Base-by-base conservation (phyloP, 2,888 invertebrate genomes). In the Patella caerulea region DNA sequence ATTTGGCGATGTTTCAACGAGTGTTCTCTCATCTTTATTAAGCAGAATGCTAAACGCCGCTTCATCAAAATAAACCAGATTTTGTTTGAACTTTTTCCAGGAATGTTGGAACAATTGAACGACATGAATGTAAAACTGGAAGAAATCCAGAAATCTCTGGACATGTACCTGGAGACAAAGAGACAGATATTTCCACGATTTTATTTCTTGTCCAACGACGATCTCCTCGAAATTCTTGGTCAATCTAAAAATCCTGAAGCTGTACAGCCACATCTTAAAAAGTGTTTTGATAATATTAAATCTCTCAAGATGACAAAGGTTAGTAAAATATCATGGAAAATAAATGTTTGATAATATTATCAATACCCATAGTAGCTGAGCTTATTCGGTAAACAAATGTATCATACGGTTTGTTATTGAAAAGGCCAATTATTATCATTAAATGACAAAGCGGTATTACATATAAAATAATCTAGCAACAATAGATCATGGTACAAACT, bases 81-180 rank as follows among this genome's bases (percentile, higher is more conserved):
- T 12, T 78, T 76, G 11, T 82, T 90, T 75, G 17, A 29, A 17
- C 53, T 53, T n/a, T 77, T 82, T 91, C 85, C 90, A 91, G 93
- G 92, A 55, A 91, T 96, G 24, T 93, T 94, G 72, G 94, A 95
- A 83, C 94, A 94, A 85, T 92, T 97, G 75, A 95, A 94, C 82
- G 92, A 93, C 84, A 95, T 97, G 94, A 95, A 95, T 84, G 94
- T 94, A 76, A 94, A 95, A 84, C 92, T 97, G 81, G 97, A 97
- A 90, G 92, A 93, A 56, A 96, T 97, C 84, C 95, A 97, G 89
- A 94, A 96, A 88, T 95, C 96, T 0, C 92, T 97, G 75, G 97
- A 97, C 91, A 94, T 94, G 89, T 97, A 97, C 91, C 93, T 97
- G 81, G 97, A 97, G 92, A 95, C 95, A 0, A 97, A 97, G 90